A percentile compares a stretch with the other conserved stretches of the same genome.
Evolutionary conservation across 2,113 vertebrate genomes (phyloP).

Genomic region (Pantherophis guttatus): DNA sequence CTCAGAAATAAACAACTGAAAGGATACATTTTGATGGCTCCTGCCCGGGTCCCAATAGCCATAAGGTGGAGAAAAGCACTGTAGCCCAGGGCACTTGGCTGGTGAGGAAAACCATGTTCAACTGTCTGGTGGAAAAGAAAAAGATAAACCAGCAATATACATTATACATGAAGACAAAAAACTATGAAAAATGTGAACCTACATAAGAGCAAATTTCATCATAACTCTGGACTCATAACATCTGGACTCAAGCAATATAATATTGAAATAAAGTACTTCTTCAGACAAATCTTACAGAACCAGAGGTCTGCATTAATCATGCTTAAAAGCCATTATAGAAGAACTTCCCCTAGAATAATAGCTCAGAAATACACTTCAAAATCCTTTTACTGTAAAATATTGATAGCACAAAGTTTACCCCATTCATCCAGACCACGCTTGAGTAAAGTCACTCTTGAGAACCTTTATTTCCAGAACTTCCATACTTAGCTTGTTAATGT

Average conservation of each 20-base stretch:
- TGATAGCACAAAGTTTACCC: neutral
- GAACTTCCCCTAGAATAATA: neutral
- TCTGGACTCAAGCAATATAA: neutral
- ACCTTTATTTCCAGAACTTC: neutral
- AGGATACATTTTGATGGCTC: constrained; percentile 98
- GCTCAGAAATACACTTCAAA: neutral
- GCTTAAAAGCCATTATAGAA: neutral
- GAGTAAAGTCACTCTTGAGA: neutral
- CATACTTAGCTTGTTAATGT: neutral
- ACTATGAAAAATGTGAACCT: neutral
- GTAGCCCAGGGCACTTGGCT: constrained; percentile 93
- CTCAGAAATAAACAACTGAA: neutral
- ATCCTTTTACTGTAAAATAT: neutral
- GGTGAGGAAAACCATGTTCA: constrained; percentile 97
- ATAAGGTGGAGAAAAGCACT: constrained; percentile 84
- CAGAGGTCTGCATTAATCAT: neutral
- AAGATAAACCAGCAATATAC: neutral
- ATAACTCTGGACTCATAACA: neutral
- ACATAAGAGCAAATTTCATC: neutral
- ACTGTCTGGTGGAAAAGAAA: constrained; percentile 80
- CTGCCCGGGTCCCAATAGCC: constrained; percentile 93
- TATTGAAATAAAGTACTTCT: neutral
- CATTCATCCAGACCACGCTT: neutral
- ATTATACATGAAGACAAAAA: neutral
- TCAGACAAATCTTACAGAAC: neutral